Conservation (phyloP, 2,113 vertebrate genomes). For the Calyptommatus sinebrachiatus region DNA sequence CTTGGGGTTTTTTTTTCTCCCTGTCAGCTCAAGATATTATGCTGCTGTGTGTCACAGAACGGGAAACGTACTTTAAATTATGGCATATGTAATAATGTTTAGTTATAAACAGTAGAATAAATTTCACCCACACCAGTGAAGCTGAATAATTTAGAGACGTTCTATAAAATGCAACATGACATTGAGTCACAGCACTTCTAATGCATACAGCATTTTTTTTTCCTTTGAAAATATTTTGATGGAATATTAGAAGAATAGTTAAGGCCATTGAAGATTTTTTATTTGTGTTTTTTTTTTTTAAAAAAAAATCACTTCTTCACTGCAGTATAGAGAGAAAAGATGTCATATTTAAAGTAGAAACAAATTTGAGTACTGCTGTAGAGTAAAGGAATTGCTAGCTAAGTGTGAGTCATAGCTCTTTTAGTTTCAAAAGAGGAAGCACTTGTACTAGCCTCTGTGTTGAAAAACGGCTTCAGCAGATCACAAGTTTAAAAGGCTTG, state of each 20-base stretch:
- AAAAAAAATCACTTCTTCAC: constrained; percentile 20
- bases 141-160: background rate
- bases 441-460: background rate
- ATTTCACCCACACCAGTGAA: background rate
- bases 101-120: background rate
- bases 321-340: background rate
- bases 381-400: constrained; percentile 10
- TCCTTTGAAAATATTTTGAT: constrained; percentile 5
- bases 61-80: background rate
- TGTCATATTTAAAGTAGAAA: background rate
- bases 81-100: background rate
- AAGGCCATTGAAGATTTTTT: background rate
- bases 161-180: background rate
- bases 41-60: background rate
- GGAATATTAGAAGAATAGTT: background rate
- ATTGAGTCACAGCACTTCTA: background rate
- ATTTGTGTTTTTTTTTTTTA: background rate
- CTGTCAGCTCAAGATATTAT: background rate
- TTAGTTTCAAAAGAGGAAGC: constrained; percentile 9
- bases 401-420: constrained; percentile 8
- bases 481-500: background rate
- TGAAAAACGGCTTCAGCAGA: background rate
- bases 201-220: background rate
- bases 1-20: background rate
- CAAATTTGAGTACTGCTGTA: background rate